Percentiles rank a stretch among this genome's conserved stretches.
Evolutionary conservation across 2,888 invertebrate genomes (phyloP).

Genomic region (Hydrotaea diabolus): DNA sequence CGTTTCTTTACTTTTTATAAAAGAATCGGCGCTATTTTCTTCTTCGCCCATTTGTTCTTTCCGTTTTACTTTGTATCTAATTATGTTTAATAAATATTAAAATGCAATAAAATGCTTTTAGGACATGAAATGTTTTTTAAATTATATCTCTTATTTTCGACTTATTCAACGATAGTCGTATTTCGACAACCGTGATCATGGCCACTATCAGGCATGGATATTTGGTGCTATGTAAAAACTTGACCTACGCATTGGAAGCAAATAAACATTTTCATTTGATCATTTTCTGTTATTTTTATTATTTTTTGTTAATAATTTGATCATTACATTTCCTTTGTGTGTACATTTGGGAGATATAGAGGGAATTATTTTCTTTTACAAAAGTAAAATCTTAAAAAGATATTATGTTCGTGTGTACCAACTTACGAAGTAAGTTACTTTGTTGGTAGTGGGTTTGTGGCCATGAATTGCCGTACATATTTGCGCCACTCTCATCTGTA

Average conservation of each 20-base stretch:
- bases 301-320: neutral
- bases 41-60: slow-evolving; percentile 26
- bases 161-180: too few species aligned
- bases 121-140: slow-evolving; percentile 38
- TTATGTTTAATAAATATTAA: slow-evolving; percentile 46
- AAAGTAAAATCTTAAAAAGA: slow-evolving; percentile 12
- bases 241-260: too few species aligned
- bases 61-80: slow-evolving; percentile 36
- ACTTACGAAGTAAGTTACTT: slow-evolving; percentile 3
- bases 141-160: too few species aligned
- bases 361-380: neutral
- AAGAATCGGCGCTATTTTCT: slow-evolving; percentile 50
- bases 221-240: too few species aligned
- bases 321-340: neutral
- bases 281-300: neutral
- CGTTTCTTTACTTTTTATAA: slow-evolving; percentile 39
- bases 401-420: neutral
- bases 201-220: too few species aligned
- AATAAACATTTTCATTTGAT: too few species aligned
- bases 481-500: slow-evolving; percentile 71
- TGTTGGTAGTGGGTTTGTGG: neutral
- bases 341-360: neutral
- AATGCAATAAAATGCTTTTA: slow-evolving; percentile 62
- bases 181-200: too few species aligned
- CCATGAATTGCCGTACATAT: neutral